Evolutionary conservation across 2,797 vertebrate genomes (phyloP).

Genomic region (Atherinosoma microstoma): DNA sequence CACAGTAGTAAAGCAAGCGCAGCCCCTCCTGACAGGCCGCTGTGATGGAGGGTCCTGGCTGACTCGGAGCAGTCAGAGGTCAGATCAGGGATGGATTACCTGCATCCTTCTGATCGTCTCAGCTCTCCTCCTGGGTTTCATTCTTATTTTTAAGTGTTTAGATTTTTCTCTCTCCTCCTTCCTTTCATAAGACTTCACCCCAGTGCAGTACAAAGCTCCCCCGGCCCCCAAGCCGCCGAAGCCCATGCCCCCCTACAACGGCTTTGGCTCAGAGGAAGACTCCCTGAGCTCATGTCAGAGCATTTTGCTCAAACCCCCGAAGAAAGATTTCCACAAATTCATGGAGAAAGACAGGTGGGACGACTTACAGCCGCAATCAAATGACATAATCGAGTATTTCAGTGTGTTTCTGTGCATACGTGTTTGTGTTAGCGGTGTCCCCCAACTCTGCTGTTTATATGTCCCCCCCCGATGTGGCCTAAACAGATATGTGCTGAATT

Average conservation of each 20-base stretch:
- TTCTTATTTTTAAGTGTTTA: slow-evolving; percentile 48
- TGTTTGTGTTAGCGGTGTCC: slow-evolving; percentile 7
- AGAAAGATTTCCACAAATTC: slow-evolving; percentile 86
- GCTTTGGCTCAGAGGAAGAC: slow-evolving; percentile 95
- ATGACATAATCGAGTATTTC: slow-evolving; percentile 16
- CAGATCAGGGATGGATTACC: slow-evolving; percentile 61
- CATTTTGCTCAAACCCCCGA: slow-evolving; percentile 82
- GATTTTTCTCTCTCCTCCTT: slow-evolving; percentile 30
- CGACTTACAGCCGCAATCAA: slow-evolving; percentile 24
- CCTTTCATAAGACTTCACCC: slow-evolving; percentile 87
- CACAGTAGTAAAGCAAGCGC: slow-evolving; percentile 58
- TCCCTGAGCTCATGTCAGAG: slow-evolving; percentile 87
- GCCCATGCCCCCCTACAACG: slow-evolving; percentile 88
- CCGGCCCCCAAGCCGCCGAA: slow-evolving; percentile 75
- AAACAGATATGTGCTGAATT: slow-evolving; percentile 86
- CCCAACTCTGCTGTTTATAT: slow-evolving; percentile 7
- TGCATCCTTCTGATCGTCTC: slow-evolving; percentile 41
- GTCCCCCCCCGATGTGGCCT: slow-evolving; percentile 78
- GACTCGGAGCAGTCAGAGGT: slow-evolving; percentile 56
- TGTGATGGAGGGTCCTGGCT: slow-evolving; percentile 69
- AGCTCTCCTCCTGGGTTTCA: slow-evolving; percentile 32
- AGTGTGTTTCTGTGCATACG: slow-evolving; percentile 8
- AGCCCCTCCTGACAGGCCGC: slow-evolving; percentile 40
- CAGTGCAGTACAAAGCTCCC: slow-evolving; percentile 82
- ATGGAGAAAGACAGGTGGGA: slow-evolving; percentile 91